These are phyloP conservation scores for Anarrhichthys ocellatus DNA, from an alignment of 2,113 vertebrate species.

Conservation along the genomic window DNA sequence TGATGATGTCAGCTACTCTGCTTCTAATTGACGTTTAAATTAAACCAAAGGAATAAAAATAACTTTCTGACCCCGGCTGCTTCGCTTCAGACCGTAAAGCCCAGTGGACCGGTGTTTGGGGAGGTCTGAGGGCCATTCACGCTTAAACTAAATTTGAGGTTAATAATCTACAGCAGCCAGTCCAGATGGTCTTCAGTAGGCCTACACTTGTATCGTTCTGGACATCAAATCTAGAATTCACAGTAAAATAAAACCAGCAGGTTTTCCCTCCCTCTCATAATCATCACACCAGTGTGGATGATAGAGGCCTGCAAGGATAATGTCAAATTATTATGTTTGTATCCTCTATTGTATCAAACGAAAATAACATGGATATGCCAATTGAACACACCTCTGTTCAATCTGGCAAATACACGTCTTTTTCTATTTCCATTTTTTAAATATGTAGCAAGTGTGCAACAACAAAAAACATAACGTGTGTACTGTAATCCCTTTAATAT, in stretches of 20 bases:
- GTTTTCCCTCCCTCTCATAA: neutral
- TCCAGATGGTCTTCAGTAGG: neutral
- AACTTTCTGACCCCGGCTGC: slow-evolving; percentile 55
- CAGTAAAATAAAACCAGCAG: neutral
- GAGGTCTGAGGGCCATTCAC: slow-evolving; percentile 5
- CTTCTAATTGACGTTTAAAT: slow-evolving; percentile 84
- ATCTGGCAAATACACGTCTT: neutral
- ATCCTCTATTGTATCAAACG: neutral
- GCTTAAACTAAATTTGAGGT: slow-evolving; percentile 31
- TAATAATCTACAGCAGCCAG: slow-evolving; percentile 37
- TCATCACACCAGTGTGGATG: neutral
- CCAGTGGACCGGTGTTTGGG: slow-evolving; percentile 36
- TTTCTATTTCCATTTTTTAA: neutral
- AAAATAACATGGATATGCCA: neutral
- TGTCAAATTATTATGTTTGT: neutral
- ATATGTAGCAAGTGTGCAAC: neutral
- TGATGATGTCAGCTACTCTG: slow-evolving; percentile 83
- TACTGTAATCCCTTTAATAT: neutral
- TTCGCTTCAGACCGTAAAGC: slow-evolving; percentile 47
- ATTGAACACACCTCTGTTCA: neutral
- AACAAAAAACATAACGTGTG: too few species aligned
- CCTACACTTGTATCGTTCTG: neutral
- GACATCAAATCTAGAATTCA: neutral
- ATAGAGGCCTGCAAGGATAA: neutral
- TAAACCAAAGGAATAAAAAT: slow-evolving; percentile 64